phyloP scores from a whole-genome alignment of 2,888 invertebrate genomes.

The Aplocera efformata region DNA sequence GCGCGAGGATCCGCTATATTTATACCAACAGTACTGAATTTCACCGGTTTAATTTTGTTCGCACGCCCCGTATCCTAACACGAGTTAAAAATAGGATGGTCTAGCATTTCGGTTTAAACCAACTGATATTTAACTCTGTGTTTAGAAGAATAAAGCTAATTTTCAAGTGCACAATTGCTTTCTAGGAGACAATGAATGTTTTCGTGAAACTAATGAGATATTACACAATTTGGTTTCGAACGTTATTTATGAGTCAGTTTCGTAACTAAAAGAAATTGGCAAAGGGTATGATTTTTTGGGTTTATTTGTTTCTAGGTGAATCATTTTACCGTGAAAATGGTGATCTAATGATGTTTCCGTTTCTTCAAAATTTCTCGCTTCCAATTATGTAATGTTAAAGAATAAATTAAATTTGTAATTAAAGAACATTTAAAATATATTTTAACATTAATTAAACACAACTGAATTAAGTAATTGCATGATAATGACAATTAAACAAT shows the following conservation, averaged over 20 bases:
- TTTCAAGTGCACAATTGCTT: constrained; percentile 3
- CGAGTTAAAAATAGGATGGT: constrained; percentile 15
- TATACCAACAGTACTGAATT: constrained; percentile 6
- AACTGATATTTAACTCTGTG: constrained; percentile 6
- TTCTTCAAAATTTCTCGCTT: neutral
- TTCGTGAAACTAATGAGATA: constrained; percentile 18
- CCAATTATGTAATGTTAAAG: neutral
- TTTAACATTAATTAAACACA: too few species aligned
- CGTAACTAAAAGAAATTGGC: constrained; percentile 16
- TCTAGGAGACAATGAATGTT: constrained; percentile 10
- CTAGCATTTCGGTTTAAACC: constrained; percentile 2
- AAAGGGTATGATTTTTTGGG: neutral
- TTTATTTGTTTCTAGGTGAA: constrained; percentile 5
- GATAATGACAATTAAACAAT: too few species aligned
- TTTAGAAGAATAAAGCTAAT: neutral
- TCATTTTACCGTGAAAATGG: constrained; percentile 4
- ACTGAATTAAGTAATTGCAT: too few species aligned
- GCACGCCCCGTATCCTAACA: neutral
- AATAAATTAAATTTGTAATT: too few species aligned
- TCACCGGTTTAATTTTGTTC: neutral
- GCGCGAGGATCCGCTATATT: constrained; percentile 7
- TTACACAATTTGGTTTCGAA: constrained; percentile 12
- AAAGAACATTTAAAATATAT: too few species aligned
- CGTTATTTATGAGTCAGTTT: constrained; percentile 13
- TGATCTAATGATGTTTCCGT: constrained; percentile 1